Base-by-base conservation (phyloP, 37 sponge, comb jelly and placozoan genomes). In the Bolinopsis microptera region DNA sequence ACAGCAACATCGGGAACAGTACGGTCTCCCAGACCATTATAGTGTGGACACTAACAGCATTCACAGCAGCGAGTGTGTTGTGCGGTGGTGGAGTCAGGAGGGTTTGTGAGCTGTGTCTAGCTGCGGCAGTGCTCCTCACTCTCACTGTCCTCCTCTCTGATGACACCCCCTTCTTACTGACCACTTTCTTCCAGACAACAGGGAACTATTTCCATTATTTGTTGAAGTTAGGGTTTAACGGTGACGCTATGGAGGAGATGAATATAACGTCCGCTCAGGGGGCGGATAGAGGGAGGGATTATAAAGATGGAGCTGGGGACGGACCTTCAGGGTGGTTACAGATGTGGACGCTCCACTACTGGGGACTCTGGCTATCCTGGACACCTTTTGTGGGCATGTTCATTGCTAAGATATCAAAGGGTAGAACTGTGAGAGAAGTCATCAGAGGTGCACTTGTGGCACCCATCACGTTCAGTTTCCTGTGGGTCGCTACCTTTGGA, bases 301-400 rank as follows among this genome's bases (percentile, higher is more conserved):
- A 77, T 24, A 33, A 39, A 9, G 90, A 86, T 38, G 90, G 90
- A 26, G 90, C n/a, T 23, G n/a, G n/a, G 48, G 90, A 86, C 31
- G 90, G 67, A 8, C 35, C 90, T 24, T 13, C 48, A 13, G 18
- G 8, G 38, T 86, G 90, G 90, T 36, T 39, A 38, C 25, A 86
- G 27, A 21, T 35, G 25, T 86, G 90, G 90, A 86, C 90, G 0
- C 8, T 86, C 32, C 39, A 36, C 90, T 86, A 40, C 67, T 86
- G 90, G 90, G 90, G 90, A 37, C 23, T 35, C 61, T 86, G 90
- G 90, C 1, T 86, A 0, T 86, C 90, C 27, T 86, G 90, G 90
- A n/a, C 36, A 23, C 90, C 90, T 0, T 86, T 86, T 23, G 90
- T 86, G 0, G 90, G 90, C 61, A 86, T 86, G 90, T 86, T 86